Conservation (phyloP, 2,113 vertebrate genomes). For the Sorex fumeus region DNA sequence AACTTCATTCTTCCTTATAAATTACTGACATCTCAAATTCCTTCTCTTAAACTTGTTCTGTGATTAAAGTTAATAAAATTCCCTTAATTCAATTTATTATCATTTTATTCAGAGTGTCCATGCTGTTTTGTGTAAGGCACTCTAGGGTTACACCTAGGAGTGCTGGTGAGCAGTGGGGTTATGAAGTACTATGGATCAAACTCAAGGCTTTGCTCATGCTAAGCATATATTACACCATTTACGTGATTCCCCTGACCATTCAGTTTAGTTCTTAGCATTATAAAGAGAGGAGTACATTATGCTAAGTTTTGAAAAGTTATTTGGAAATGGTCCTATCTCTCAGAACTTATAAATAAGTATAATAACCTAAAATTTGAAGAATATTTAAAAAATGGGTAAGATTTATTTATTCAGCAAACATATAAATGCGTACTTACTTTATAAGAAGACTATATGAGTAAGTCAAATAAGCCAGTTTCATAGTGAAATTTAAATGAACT, state of each 20-base stretch:
- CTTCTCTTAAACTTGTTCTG: no score
- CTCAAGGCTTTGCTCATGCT: no score
- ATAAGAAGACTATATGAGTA: neutral
- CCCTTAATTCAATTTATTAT: no score
- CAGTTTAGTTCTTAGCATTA: neutral
- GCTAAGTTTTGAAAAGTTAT: neutral
- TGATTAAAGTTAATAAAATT: no score
- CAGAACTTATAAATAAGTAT: neutral
- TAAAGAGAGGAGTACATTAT: neutral
- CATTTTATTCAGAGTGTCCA: no score
- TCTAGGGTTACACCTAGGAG: no score
- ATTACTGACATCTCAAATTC: no score
- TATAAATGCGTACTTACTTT: slow-evolving; percentile 5
- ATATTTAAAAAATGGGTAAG: neutral
- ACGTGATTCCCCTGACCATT: neutral
- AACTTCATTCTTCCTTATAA: neutral
- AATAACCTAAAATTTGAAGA: slow-evolving; percentile 47
- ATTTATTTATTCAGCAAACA: slow-evolving; percentile 10
- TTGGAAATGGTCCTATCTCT: neutral
- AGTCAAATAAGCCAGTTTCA: slow-evolving; percentile 16
- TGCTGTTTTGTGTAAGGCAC: no score
- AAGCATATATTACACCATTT: no score
- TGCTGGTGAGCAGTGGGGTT: no score
- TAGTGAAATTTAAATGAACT: neutral
- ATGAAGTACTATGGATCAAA: no score